These are phyloP conservation scores for Drosophila simulans DNA, from an alignment of 1,140 invertebrate species.

Conservation along the genomic window DNA sequence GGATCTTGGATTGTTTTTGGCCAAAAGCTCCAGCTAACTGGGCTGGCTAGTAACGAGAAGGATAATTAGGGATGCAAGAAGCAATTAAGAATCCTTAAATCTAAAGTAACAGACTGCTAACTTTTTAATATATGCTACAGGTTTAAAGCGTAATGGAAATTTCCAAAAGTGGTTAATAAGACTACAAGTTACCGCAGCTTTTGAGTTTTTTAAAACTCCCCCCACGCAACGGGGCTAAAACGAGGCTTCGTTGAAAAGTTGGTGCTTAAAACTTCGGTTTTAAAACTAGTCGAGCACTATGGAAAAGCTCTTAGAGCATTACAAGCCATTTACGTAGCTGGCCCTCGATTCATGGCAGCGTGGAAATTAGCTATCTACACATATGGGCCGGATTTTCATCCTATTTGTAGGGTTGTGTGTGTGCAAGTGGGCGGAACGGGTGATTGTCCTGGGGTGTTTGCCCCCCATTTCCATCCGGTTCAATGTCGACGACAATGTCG, in stretches of 20 bases:
- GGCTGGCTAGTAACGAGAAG: too few relatives aligned
- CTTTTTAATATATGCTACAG: too few relatives aligned
- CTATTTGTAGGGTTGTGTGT: slow-evolving; percentile 2
- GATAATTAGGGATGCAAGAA: too few relatives aligned
- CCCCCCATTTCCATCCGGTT: slow-evolving; percentile 11
- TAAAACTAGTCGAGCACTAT: slow-evolving; percentile 17
- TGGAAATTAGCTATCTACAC: slow-evolving; percentile 60
- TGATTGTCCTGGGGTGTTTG: slow-evolving; percentile 5
- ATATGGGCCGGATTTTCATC: slow-evolving; percentile 6
- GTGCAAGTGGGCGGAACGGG: not conserved
- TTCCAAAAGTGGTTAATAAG: not conserved
- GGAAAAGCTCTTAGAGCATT: slow-evolving; percentile 21
- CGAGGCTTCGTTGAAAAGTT: slow-evolving; percentile 10
- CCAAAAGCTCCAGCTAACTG: not conserved
- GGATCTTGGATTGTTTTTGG: not conserved
- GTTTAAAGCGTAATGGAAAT: not conserved
- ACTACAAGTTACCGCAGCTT: too few relatives aligned
- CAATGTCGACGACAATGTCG: slow-evolving; percentile 33
- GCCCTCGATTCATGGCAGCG: slow-evolving; percentile 25
- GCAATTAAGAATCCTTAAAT: too few relatives aligned
- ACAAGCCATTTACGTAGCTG: slow-evolving; percentile 38
- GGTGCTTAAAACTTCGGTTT: slow-evolving; percentile 24
- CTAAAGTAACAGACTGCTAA: too few relatives aligned
- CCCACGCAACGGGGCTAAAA: not conserved
- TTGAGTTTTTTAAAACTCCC: not conserved